phyloP scores from a whole-genome alignment of 2,888 invertebrate genomes.

The Meloe dianella region DNA sequence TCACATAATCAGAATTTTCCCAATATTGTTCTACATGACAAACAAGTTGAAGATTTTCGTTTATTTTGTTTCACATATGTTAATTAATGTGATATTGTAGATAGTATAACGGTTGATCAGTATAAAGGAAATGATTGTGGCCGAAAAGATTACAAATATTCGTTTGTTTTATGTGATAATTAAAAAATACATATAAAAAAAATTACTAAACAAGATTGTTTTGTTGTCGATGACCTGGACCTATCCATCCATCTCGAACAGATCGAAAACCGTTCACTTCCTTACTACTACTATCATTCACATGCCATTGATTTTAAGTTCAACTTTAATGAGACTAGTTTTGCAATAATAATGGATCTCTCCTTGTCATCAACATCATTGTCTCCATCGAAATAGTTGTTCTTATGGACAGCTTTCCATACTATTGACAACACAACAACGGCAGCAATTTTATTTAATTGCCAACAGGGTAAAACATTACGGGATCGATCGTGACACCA shows the following conservation, averaged over 20 bases:
- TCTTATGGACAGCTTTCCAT: not conserved
- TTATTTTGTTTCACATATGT: not conserved
- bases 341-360: not conserved
- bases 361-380: not conserved
- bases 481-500: not conserved
- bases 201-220: not conserved
- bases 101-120: constrained; percentile 6
- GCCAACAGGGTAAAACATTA: not conserved
- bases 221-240: not conserved
- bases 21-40: not conserved
- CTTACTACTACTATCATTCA: constrained; percentile 14
- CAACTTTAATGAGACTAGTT: not conserved
- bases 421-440: not conserved
- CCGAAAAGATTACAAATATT: not conserved
- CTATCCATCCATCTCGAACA: constrained; percentile 1
- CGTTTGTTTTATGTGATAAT: not conserved
- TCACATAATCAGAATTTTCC: not conserved
- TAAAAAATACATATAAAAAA: not conserved
- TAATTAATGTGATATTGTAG: not conserved
- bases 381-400: not conserved
- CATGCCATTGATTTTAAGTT: constrained; percentile 9
- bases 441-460: not conserved
- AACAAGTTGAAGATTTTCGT: not conserved
- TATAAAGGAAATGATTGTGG: not conserved
- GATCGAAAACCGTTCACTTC: not conserved